Percentiles rank a stretch among this genome's conserved stretches.
Conservation (phyloP, 2,888 invertebrate genomes). For the Conomelus anceps region DNA sequence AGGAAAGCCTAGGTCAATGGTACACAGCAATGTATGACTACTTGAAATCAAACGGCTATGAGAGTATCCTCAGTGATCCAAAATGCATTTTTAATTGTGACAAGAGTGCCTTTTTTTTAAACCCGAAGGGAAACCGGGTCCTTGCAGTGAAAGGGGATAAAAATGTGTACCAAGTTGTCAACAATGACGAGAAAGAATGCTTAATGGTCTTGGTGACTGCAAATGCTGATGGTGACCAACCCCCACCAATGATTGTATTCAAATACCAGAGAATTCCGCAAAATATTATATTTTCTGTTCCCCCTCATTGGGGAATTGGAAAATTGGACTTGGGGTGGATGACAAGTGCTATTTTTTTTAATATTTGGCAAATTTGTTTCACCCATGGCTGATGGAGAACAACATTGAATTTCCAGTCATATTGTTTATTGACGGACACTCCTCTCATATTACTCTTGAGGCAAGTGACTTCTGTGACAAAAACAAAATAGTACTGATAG, state of each 20-base stretch:
- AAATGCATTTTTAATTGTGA: too few relatives aligned
- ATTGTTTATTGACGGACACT: slow-evolving; percentile 34
- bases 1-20: slow-evolving; percentile 37
- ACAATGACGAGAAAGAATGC: too few relatives aligned
- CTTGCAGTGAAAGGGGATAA: too few relatives aligned
- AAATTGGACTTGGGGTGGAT: slow-evolving; percentile 32
- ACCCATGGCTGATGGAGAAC: slow-evolving; percentile 29
- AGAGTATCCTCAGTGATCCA: slow-evolving; percentile 34
- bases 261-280: slow-evolving; percentile 29
- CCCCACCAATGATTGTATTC: slow-evolving; percentile 29
- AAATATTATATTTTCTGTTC: slow-evolving; percentile 27
- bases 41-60: slow-evolving; percentile 32
- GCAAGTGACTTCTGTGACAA: slow-evolving; percentile 40
- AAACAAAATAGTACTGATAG: slow-evolving; percentile 39
- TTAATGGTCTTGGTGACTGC: too few relatives aligned
- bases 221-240: too few relatives aligned
- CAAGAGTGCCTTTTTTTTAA: too few relatives aligned
- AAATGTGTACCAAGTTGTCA: too few relatives aligned
- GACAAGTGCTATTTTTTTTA: slow-evolving; percentile 31
- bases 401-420: slow-evolving; percentile 34
- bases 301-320: slow-evolving; percentile 29
- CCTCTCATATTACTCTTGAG: slow-evolving; percentile 37
- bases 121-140: too few relatives aligned
- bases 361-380: slow-evolving; percentile 30
- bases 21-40: slow-evolving; percentile 36